These are phyloP conservation scores for Toxostoma redivivum DNA, from an alignment of 2,113 vertebrate species.

Conservation along the genomic window DNA sequence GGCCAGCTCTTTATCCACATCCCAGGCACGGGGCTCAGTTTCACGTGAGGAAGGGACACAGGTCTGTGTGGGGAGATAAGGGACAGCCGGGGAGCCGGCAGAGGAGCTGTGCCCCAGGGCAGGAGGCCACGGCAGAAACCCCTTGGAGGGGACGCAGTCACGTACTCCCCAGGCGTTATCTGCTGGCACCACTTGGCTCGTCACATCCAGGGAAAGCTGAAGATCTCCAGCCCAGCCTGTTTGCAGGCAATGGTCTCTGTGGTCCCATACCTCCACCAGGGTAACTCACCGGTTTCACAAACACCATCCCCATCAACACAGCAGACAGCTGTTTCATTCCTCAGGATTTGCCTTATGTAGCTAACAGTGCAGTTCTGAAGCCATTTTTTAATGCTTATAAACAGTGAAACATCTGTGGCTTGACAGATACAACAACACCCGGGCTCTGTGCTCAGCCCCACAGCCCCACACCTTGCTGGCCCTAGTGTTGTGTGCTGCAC, in stretches of 20 bases:
- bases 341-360: background rate
- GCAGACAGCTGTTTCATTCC: background rate
- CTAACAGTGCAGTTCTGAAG: background rate
- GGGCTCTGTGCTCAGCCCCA: background rate
- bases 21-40: background rate
- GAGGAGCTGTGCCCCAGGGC: background rate
- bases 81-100: accelerated
- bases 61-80: constrained; percentile 28
- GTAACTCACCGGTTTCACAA: background rate
- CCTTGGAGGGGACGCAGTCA: background rate
- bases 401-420: background rate
- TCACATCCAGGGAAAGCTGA: background rate
- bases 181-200: background rate
- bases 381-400: background rate
- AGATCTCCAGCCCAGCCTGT: background rate
- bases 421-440: accelerated
- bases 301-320: background rate
- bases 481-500: accelerated
- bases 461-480: accelerated
- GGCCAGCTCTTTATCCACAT: background rate
- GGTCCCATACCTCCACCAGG: background rate
- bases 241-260: background rate
- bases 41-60: background rate
- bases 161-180: background rate
- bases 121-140: background rate